Conservation (phyloP, 2,888 invertebrate species). For the Dryomyza anilis region DNA sequence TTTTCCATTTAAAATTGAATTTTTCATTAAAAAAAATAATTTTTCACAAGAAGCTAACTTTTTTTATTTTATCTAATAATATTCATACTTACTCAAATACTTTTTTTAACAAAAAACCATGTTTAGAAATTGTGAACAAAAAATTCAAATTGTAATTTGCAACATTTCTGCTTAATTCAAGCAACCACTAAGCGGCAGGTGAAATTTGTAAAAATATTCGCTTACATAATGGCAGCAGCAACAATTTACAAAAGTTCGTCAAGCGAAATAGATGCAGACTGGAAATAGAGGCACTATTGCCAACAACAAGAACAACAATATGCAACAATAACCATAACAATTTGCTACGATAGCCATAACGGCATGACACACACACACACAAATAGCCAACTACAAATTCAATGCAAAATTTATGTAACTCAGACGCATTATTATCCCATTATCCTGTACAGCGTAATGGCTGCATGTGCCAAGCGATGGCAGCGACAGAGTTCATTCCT, state of each 20-base stretch:
- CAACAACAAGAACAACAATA: neutral
- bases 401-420: slow-evolving; percentile 35
- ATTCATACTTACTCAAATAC: too few relatives aligned
- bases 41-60: too few relatives aligned
- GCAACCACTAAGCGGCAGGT: neutral
- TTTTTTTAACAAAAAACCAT: too few relatives aligned
- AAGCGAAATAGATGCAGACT: neutral
- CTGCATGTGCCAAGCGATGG: slow-evolving; percentile 5
- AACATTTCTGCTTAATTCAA: too few relatives aligned
- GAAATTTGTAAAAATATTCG: neutral
- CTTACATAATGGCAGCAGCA: neutral
- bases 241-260: neutral
- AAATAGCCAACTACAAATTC: neutral
- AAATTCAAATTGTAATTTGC: too few relatives aligned
- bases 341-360: neutral
- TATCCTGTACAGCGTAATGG: slow-evolving; percentile 32
- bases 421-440: slow-evolving; percentile 36
- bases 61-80: too few relatives aligned
- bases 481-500: neutral
- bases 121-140: too few relatives aligned
- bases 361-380: neutral
- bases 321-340: neutral
- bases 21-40: too few relatives aligned
- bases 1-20: too few relatives aligned
- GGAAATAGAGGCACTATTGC: too few relatives aligned